Evolutionary conservation across 2,888 invertebrate genomes (phyloP), one percentile per base, ranked within the genome.

Genomic region (Ectemnius cavifrons): DNA sequence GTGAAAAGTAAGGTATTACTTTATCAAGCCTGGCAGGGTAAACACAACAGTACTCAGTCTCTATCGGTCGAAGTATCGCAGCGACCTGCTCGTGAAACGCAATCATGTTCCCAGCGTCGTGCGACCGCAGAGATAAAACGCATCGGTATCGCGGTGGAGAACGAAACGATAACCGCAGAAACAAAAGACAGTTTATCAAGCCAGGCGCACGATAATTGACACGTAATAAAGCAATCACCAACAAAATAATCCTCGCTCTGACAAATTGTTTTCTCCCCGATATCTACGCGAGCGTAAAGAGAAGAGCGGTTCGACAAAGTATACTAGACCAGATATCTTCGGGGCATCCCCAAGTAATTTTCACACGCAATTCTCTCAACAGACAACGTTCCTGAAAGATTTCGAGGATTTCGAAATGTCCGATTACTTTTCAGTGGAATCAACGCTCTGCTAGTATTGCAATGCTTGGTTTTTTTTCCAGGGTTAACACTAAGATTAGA

Each of bases 51-150:
- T 37, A 60, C 60, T n/a, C 27, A 28, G 14, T 16, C 60, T 60
- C 28, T 60, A 60, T 60, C 60, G 28, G 28, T 28, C 28, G 28
- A n/a, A 37, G 60, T 60, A 28, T 37, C 37, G 60, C 28, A 60
- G 28, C 45, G 60, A 45, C 60, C 37, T 60, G 28, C 49, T 23
- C 27, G 28, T 23, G 23, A 16, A 63, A 52, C 49, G 23, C 63
- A 27, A 52, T 52, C 63, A 16, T 20, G 37, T 20, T 18, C 13
- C 47, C 52, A 49, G 47, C 63, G 47, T 52, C 27, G 52, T 23
- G 27, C 27, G 63, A 49, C 63, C 27, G 27, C 52, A 23, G 49
- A 63, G 63, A 63, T 63, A 63, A 63, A 62, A 49, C 52, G 46
- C 45, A 63, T 63, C 5, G 8, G 37, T 63, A 57, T 63, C 27